Evolutionary conservation across 1,140 invertebrate species (phyloP).

Genomic region (Apocrypta bakeri): DNA sequence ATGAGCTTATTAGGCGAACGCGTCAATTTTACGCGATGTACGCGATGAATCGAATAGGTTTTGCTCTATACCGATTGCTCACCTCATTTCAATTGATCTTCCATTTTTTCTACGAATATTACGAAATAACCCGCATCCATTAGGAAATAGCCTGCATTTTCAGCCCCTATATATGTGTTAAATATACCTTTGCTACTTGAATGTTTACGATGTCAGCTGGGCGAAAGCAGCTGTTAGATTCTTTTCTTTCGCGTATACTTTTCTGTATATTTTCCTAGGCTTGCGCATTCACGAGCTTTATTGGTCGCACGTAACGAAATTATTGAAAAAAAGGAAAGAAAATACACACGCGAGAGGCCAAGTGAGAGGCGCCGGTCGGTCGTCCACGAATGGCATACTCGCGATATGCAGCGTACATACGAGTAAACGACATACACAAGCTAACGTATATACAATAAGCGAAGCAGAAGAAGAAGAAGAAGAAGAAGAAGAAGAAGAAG

Average conservation of each 20-base stretch:
- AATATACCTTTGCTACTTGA: no score
- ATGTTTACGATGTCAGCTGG: no score
- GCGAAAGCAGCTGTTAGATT: no score
- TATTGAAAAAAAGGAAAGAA: conserved; percentile 52
- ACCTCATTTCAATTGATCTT: no score
- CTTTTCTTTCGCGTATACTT: not conserved
- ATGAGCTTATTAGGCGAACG: no score
- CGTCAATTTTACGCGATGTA: no score
- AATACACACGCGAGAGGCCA: conserved; percentile 46
- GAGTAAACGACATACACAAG: not conserved
- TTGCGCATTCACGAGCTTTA: not conserved
- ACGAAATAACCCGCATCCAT: no score
- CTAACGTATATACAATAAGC: not conserved
- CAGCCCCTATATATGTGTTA: no score
- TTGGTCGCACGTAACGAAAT: not conserved
- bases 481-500: not conserved
- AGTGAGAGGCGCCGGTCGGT: conserved; percentile 61
- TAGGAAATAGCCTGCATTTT: no score
- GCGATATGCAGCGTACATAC: not conserved
- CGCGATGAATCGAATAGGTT: no score
- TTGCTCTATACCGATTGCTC: no score
- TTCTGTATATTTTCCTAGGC: not conserved
- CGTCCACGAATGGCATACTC: conserved; percentile 59
- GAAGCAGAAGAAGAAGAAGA: not conserved
- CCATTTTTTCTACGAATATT: no score